Base-by-base conservation (phyloP, 2,113 vertebrate species). In the Poecilia latipinna region DNA sequence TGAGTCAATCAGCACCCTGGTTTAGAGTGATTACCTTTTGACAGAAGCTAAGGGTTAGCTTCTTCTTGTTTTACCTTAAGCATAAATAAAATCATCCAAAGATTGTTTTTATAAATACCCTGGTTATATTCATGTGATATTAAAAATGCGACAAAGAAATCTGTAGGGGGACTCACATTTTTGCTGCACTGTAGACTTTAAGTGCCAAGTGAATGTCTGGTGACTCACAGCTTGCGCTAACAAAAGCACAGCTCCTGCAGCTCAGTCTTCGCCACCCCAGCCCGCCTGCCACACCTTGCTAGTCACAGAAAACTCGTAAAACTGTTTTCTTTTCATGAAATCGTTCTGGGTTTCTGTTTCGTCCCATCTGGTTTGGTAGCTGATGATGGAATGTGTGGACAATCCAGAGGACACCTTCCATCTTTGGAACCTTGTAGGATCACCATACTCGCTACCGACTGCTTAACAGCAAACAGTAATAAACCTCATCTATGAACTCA, bases 371-470 rank as follows among this genome's bases (percentile, higher is more conserved):
- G 42, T 82, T 65, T 62, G 68, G 69, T 12, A 65, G 68, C 80
- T 78, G 84, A 85, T 87, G 94, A 91, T 90, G 95, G 96, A 96
- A 96, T 96, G 96, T 95, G 86, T 65, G 85, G 93, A 91, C 88
- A 48, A 82, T 75, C 37, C 75, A 79, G 64, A 73, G 62, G 63
- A 54, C 31, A n/a, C 0, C 22, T 33, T 68, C 29, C 24, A 60
- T 64, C 4, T 1, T 64, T n/a, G 39, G 28, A 48, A 71, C n/a
- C 39, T 37, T 42, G 61, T 26, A 26, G 31, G 8, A 8, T 64
- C 12, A 26, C 60, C 4, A n/a, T 31, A 28, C 35, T 64, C 26
- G 32, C 65, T 67, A 65, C 42, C 33, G 67, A 70, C 44, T 26
- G 6, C 64, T 51, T 54, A 11, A 64, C 80, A 75, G 24, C 39